A percentile compares a stretch with the other conserved stretches of the same genome.
These are phyloP conservation scores for Pammene fasciana DNA, from an alignment of 2,888 invertebrate species.

Conservation along the genomic window DNA sequence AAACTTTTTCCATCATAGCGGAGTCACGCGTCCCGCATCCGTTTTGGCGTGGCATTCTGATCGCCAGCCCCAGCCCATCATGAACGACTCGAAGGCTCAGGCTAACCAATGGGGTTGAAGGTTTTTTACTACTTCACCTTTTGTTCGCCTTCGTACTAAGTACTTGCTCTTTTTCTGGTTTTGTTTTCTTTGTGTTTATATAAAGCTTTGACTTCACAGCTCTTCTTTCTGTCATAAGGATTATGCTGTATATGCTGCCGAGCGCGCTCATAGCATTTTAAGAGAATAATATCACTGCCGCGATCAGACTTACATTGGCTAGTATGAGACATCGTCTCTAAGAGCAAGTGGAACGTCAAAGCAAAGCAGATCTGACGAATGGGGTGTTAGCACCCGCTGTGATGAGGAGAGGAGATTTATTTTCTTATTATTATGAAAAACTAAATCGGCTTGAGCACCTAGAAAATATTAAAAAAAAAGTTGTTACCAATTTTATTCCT, in stretches of 20 bases:
- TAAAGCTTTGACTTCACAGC: too few species aligned
- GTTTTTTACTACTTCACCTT: too few species aligned
- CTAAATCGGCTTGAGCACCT: slow-evolving; percentile 5
- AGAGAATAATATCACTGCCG: too few species aligned
- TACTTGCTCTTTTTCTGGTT: too few species aligned
- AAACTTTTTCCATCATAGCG: slow-evolving; percentile 36
- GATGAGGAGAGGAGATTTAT: slow-evolving; percentile 25
- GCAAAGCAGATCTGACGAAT: slow-evolving; percentile 30
- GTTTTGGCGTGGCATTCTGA: not conserved
- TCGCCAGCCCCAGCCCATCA: not conserved
- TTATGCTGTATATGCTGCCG: too few species aligned
- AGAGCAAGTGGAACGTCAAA: not conserved
- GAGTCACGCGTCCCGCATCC: slow-evolving; percentile 35
- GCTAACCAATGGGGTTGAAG: too few species aligned
- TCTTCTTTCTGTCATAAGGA: too few species aligned
- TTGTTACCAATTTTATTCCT: too few species aligned
- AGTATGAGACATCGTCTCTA: not conserved
- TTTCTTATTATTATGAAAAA: slow-evolving; percentile 20
- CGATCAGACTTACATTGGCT: not conserved
- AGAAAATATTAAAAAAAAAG: not conserved
- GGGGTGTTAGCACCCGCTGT: slow-evolving; percentile 31
- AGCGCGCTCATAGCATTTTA: too few species aligned
- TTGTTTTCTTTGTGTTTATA: too few species aligned
- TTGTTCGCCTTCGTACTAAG: too few species aligned
- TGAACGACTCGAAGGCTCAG: too few species aligned